These are phyloP conservation scores for Muscicapa striata DNA, from an alignment of 2,797 vertebrate species.

Conservation along the genomic window DNA sequence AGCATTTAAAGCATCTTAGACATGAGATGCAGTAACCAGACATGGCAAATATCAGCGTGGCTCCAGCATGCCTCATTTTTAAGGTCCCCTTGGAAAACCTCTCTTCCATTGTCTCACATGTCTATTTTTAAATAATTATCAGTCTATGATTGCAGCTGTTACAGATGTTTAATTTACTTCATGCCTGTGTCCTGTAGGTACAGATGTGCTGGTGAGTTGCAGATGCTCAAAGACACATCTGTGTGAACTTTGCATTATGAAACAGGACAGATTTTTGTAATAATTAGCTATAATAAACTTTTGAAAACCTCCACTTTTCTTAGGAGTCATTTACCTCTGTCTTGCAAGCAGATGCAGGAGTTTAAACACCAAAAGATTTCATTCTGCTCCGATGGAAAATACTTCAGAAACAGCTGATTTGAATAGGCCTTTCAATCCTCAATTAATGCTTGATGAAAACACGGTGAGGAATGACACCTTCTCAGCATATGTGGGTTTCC, in stretches of 20 bases:
- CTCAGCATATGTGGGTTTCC: rapidly evolving
- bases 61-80: background rate
- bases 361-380: background rate
- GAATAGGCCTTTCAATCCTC: background rate
- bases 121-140: background rate
- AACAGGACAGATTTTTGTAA: background rate
- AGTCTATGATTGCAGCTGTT: background rate
- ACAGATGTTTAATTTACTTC: background rate
- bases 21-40: background rate
- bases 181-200: background rate
- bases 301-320: background rate
- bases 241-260: background rate
- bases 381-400: background rate
- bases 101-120: background rate
- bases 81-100: background rate
- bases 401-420: background rate
- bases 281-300: background rate
- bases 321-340: background rate
- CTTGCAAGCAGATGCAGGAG: background rate
- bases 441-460: background rate
- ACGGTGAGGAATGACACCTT: background rate
- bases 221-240: rapidly evolving
- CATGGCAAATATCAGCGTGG: background rate
- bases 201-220: rapidly evolving
- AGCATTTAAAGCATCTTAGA: background rate